These are phyloP conservation scores for Rutilus rutilus DNA, from an alignment of 2,113 vertebrate species.

Conservation along the genomic window DNA sequence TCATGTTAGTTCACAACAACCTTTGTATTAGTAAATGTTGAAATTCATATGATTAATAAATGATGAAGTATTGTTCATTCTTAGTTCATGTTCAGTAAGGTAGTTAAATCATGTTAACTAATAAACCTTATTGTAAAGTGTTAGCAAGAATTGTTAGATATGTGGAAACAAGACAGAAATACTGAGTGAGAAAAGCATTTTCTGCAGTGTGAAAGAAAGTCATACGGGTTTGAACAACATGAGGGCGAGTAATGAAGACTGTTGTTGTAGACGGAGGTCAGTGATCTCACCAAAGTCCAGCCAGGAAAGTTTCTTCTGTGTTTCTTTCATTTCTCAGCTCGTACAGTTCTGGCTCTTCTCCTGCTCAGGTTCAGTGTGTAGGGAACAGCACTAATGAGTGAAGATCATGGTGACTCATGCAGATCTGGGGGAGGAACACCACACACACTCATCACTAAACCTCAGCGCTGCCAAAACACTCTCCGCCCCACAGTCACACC, in stretches of 20 bases:
- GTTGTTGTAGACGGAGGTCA: background rate
- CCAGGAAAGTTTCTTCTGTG: background rate
- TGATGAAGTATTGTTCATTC: too few relatives aligned
- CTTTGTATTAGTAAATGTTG: too few relatives aligned
- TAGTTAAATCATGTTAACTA: too few relatives aligned
- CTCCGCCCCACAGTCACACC: conserved; percentile 34
- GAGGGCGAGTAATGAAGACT: background rate
- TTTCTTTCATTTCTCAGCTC: conserved; percentile 47
- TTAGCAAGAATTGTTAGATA: too few relatives aligned
- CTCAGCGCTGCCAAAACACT: conserved; percentile 48
- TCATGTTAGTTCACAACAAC: too few relatives aligned
- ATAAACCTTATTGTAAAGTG: too few relatives aligned
- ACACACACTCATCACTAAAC: conserved; percentile 56
- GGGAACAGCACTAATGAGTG: conserved; percentile 51
- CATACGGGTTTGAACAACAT: background rate
- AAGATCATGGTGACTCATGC: conserved; percentile 53
- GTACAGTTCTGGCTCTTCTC: conserved; percentile 51
- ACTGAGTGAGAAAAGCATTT: too few relatives aligned
- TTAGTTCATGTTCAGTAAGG: too few relatives aligned
- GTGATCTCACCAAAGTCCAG: background rate
- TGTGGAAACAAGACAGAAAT: too few relatives aligned
- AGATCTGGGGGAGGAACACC: conserved; percentile 61
- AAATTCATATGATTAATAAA: too few relatives aligned
- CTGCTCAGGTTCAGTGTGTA: conserved; percentile 55
- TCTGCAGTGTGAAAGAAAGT: background rate